phyloP scores from a whole-genome alignment of 2,113 vertebrate genomes.

The Calypte anna region DNA sequence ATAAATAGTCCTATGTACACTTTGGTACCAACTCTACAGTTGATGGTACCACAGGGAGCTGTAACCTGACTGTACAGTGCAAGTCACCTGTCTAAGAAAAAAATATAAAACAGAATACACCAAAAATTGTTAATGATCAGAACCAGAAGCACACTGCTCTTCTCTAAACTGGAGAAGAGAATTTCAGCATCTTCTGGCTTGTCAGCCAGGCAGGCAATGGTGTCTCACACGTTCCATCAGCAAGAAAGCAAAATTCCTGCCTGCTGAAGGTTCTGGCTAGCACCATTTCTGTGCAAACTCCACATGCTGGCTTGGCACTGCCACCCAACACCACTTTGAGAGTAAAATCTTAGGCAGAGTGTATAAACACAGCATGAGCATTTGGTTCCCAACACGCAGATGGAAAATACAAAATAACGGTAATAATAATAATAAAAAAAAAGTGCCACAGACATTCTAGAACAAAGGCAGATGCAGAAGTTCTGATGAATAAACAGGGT shows the following conservation, averaged over 20 bases:
- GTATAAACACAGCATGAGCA: neutral
- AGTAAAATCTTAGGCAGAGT: neutral
- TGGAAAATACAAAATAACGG: neutral
- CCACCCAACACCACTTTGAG: neutral
- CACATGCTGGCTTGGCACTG: accelerated
- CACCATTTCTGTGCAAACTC: neutral
- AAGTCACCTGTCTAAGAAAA: constrained; percentile 60
- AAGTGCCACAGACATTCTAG: constrained; percentile 62
- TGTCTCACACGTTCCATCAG: neutral
- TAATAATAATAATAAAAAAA: accelerated
- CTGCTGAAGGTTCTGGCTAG: neutral
- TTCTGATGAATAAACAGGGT: constrained; percentile 92
- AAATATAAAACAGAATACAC: neutral
- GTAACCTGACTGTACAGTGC: constrained; percentile 49
- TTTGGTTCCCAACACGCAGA: neutral
- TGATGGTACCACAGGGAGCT: neutral
- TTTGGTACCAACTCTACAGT: neutral
- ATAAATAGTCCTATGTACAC: constrained; percentile 69
- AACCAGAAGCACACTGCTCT: neutral
- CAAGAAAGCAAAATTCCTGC: neutral
- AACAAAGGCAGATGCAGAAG: constrained; percentile 87
- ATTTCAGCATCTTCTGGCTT: neutral
- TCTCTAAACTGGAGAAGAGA: neutral
- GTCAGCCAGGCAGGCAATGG: neutral
- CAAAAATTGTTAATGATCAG: neutral